These are phyloP conservation scores for human (Homo sapiens) DNA, from an alignment of 2,113 vertebrate genomes.

Conservation along the genomic window GRCh38 chr12:60044001-60044500, in stretches of 20 bases:
- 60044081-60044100: not conserved
- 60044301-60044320: not conserved
- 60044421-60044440: not conserved
- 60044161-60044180: conserved; percentile 1
- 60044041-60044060: conserved; percentile 24
- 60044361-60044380: not conserved
- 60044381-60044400: not conserved
- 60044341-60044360: not conserved
- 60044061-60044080: not conserved
- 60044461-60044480: not conserved
- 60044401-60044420: not conserved
- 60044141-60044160: conserved; percentile 28
- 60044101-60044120: not conserved
- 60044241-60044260: conserved; percentile 50
- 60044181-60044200: not conserved
- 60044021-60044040: not conserved
- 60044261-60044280: conserved; percentile 4
- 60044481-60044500: not conserved
- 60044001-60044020: not conserved
- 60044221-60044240: conserved; percentile 54
- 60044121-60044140: not conserved
- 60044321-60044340: not conserved
- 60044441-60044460: not conserved
- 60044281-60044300: conserved; percentile 26
- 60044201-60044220: conserved; percentile 10